A percentile compares a stretch with the other conserved stretches of the same genome.
Evolutionary conservation across 1,140 invertebrate genomes (phyloP).

Genomic region (Antheraea pernyi): DNA sequence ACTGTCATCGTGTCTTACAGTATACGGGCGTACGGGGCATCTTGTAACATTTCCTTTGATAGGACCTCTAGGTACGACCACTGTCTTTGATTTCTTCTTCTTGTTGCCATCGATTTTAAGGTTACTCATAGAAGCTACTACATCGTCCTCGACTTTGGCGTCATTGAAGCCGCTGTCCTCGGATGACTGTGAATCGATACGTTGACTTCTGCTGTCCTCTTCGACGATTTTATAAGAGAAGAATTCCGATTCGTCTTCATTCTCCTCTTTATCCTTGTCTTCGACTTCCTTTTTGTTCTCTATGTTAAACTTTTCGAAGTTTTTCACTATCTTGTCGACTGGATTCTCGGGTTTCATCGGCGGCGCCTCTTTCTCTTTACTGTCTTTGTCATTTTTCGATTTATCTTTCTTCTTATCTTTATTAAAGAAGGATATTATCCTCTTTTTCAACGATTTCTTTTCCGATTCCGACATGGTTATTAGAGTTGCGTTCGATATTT

Average conservation of each 20-base stretch:
- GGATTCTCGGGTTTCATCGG: background rate
- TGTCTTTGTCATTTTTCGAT: slow-evolving; percentile 3
- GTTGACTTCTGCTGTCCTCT: slow-evolving; percentile 33
- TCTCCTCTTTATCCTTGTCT: slow-evolving; percentile 24
- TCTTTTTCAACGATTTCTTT: slow-evolving; percentile 2
- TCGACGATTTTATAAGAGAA: slow-evolving; percentile 45
- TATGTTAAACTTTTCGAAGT: slow-evolving; percentile 7
- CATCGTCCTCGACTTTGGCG: slow-evolving; percentile 29
- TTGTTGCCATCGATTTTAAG: slow-evolving; percentile 31
- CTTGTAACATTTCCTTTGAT: background rate
- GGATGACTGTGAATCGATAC: slow-evolving; percentile 55
- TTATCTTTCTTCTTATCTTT: slow-evolving; percentile 9
- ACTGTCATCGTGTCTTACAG: background rate
- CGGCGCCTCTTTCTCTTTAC: background rate
- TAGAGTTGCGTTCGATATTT: slow-evolving; percentile 5
- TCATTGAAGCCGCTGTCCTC: slow-evolving; percentile 59
- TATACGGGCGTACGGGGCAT: background rate
- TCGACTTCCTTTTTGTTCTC: slow-evolving; percentile 32
- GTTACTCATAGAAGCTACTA: slow-evolving; percentile 29
- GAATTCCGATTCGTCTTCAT: slow-evolving; percentile 48
- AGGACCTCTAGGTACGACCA: background rate
- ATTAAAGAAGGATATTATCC: slow-evolving; percentile 1
- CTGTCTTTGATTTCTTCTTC: slow-evolving; percentile 38
- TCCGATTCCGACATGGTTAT: slow-evolving; percentile 9
- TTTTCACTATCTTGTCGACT: background rate